phyloP scores from a whole-genome alignment of 1,140 invertebrate species.

The Cardiocondyla obscurior region DNA sequence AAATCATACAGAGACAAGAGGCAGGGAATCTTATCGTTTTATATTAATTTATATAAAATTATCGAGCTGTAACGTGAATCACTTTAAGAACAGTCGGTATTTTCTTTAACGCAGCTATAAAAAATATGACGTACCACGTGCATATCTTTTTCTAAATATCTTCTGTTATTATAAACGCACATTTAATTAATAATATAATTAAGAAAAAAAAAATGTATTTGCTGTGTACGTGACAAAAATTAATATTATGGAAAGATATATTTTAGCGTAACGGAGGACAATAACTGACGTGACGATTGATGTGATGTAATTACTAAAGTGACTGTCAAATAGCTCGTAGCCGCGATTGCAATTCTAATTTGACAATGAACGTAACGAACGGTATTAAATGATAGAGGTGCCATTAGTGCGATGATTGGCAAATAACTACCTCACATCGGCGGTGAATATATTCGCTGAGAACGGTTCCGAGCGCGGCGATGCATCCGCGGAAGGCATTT shows the following conservation, averaged over 20 bases:
- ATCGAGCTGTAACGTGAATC: neutral
- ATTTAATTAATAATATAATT: no score
- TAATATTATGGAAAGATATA: neutral
- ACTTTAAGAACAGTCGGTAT: neutral
- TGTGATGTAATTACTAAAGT: neutral
- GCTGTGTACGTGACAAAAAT: neutral
- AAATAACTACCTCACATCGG: slow-evolving; percentile 3
- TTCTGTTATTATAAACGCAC: no score
- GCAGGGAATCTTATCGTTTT: neutral
- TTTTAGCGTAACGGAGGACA: neutral
- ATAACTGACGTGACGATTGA: neutral
- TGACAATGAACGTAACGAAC: neutral
- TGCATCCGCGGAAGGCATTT: neutral
- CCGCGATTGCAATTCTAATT: neutral
- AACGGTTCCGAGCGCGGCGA: neutral
- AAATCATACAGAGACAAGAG: neutral
- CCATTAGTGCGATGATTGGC: slow-evolving; percentile 4
- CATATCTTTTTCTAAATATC: no score
- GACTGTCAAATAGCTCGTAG: neutral
- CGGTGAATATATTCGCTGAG: neutral
- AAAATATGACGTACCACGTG: neutral
- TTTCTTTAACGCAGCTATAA: neutral
- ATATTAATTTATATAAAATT: no score
- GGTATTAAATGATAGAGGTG: neutral
- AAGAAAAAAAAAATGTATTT: neutral